Evolutionary conservation across 2,113 vertebrate genomes (phyloP).

Genomic region (Zosterops pallidus): DNA sequence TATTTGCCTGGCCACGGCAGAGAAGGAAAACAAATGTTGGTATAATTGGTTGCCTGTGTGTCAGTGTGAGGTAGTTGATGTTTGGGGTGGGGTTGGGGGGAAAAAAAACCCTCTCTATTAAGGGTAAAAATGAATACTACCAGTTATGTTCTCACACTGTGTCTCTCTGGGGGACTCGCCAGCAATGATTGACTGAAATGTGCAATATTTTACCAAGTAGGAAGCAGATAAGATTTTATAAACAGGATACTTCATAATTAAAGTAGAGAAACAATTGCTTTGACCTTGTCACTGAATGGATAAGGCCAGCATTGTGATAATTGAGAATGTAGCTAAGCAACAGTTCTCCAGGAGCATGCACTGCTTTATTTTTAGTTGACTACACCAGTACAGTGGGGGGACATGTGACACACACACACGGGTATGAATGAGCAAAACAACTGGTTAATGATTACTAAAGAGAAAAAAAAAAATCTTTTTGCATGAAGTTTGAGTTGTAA

Average conservation of each 20-base stretch:
- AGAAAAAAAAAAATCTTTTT: neutral
- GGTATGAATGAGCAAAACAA: neutral
- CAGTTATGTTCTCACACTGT: neutral
- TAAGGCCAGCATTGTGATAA: slow-evolving; percentile 43
- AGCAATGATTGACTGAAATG: slow-evolving; percentile 50
- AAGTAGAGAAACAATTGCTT: slow-evolving; percentile 55
- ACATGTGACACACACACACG: neutral
- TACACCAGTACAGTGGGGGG: neutral
- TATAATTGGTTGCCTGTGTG: neutral
- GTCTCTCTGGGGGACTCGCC: neutral
- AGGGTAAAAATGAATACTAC: neutral
- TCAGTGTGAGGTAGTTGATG: neutral
- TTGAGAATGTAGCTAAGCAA: slow-evolving; percentile 61
- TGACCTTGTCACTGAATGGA: slow-evolving; percentile 56
- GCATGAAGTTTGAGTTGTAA: neutral
- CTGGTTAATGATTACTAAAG: neutral
- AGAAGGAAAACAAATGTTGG: neutral
- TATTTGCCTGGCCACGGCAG: neutral
- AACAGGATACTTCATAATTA: slow-evolving; percentile 54
- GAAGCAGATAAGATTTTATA: slow-evolving; percentile 56
- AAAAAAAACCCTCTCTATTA: neutral
- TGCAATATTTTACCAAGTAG: slow-evolving; percentile 50
- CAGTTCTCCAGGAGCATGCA: slow-evolving; percentile 36
- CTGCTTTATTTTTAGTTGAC: slow-evolving; percentile 37
- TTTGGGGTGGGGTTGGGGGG: neutral